A percentile compares a stretch with the other conserved stretches of the same genome.
Evolutionary conservation across 2,113 vertebrate species (phyloP).

Genomic region (Dromaius novaehollandiae): DNA sequence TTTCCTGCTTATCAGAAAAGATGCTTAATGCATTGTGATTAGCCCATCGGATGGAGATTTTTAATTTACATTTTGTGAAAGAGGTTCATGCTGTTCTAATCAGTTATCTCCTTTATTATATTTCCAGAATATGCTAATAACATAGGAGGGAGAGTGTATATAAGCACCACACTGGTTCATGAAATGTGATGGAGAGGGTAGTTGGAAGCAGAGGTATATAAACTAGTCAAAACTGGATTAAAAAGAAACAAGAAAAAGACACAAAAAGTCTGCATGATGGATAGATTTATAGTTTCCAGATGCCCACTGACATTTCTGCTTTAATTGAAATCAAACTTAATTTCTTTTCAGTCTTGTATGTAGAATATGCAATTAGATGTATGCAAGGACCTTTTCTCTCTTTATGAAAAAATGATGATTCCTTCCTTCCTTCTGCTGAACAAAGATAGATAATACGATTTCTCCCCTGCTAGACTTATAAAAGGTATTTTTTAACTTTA

Average conservation of each 20-base stretch:
- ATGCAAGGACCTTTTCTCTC: neutral
- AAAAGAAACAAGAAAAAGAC: neutral
- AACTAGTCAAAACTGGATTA: neutral
- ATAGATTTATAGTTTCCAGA: neutral
- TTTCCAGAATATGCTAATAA: conserved; percentile 20
- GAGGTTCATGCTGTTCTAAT: neutral
- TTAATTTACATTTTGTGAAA: conserved; percentile 49
- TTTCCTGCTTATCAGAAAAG: conserved; percentile 21
- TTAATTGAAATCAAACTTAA: neutral
- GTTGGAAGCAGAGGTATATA: neutral
- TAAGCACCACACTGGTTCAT: neutral
- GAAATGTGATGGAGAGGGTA: neutral
- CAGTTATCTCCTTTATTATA: conserved; percentile 35
- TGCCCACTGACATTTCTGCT: neutral
- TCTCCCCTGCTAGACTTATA: neutral
- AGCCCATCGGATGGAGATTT: neutral
- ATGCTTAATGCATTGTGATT: conserved; percentile 39
- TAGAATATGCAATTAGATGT: neutral
- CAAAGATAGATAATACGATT: neutral
- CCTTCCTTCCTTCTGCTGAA: neutral
- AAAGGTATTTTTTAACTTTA: neutral
- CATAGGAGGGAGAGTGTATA: neutral
- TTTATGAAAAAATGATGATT: neutral
- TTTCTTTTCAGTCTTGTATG: neutral
- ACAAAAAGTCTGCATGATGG: neutral